These are phyloP conservation scores for Pseudomyrmex dendroicus DNA, from an alignment of 1,140 invertebrate genomes.

Conservation along the genomic window DNA sequence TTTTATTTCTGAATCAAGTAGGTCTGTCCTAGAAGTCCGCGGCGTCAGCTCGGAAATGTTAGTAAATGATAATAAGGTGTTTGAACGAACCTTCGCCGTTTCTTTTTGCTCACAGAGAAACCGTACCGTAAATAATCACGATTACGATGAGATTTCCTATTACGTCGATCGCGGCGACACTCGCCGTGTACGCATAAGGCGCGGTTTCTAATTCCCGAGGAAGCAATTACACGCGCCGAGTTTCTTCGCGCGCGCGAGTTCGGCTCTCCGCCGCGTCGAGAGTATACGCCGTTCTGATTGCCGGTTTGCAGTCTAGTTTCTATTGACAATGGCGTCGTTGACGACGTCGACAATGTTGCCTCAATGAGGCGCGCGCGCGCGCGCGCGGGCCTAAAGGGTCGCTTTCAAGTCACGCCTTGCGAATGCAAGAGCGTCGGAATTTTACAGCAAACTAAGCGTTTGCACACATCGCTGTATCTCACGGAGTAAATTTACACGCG, in stretches of 20 bases:
- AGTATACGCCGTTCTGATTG: constrained; percentile 67
- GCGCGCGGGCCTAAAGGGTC: neutral
- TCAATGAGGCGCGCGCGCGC: neutral
- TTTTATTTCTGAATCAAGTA: too few species aligned
- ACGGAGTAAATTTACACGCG: neutral
- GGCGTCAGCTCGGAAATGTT: too few species aligned
- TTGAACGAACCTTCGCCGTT: neutral
- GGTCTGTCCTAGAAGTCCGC: too few species aligned
- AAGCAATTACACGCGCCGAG: constrained; percentile 54
- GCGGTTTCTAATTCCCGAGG: constrained; percentile 58
- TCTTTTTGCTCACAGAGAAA: neutral
- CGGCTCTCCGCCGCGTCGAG: constrained; percentile 2
- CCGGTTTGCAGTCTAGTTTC: constrained; percentile 66
- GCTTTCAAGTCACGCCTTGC: constrained; percentile 12
- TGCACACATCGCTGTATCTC: neutral
- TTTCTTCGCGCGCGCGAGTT: constrained; percentile 35
- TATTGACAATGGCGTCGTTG: constrained; percentile 67
- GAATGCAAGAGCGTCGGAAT: constrained; percentile 1
- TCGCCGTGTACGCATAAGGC: constrained; percentile 40
- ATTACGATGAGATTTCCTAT: constrained; percentile 38
- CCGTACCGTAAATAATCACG: constrained; percentile 19
- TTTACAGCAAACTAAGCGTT: constrained; percentile 3
- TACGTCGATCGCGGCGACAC: constrained; percentile 13
- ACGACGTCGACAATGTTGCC: constrained; percentile 42
- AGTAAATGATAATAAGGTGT: too few species aligned